Evolutionary conservation across 2,888 invertebrate genomes (phyloP).

Genomic region (Leucophora obtusa): DNA sequence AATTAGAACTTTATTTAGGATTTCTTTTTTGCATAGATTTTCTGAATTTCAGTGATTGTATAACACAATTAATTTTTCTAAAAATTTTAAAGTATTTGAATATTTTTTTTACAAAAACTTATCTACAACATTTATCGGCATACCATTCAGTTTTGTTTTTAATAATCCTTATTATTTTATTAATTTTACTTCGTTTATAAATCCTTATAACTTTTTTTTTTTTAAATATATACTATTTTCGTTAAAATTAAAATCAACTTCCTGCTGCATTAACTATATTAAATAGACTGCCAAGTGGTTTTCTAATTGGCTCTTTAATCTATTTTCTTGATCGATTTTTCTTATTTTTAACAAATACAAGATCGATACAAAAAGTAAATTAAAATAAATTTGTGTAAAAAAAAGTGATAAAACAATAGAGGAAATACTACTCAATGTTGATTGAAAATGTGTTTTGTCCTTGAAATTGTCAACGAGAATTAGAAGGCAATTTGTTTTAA

Average conservation of each 20-base stretch:
- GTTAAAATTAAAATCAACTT: slow-evolving; percentile 40
- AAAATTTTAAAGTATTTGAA: neutral
- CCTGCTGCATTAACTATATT: slow-evolving; percentile 60
- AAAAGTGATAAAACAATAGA: slow-evolving; percentile 43
- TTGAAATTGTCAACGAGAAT: slow-evolving; percentile 24
- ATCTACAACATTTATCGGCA: neutral
- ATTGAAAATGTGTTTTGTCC: slow-evolving; percentile 26
- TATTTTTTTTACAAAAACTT: too few species aligned
- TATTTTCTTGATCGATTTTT: slow-evolving; percentile 45
- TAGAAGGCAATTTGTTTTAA: neutral
- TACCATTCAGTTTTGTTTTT: slow-evolving; percentile 24
- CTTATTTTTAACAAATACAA: slow-evolving; percentile 6
- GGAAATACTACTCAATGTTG: slow-evolving; percentile 48
- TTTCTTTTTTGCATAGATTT: neutral
- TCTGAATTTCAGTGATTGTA: slow-evolving; percentile 39
- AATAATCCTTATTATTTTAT: neutral
- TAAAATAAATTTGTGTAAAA: slow-evolving; percentile 34
- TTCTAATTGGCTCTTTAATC: slow-evolving; percentile 5
- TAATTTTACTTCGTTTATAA: neutral
- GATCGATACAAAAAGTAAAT: slow-evolving; percentile 52
- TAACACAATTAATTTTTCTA: slow-evolving; percentile 45
- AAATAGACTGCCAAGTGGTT: slow-evolving; percentile 51
- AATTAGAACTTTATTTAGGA: neutral
- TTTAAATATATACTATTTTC: slow-evolving; percentile 16
- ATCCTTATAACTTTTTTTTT: slow-evolving; percentile 4